Base-by-base conservation (phyloP, 2,888 invertebrate species). In the Torymus tubicola region DNA sequence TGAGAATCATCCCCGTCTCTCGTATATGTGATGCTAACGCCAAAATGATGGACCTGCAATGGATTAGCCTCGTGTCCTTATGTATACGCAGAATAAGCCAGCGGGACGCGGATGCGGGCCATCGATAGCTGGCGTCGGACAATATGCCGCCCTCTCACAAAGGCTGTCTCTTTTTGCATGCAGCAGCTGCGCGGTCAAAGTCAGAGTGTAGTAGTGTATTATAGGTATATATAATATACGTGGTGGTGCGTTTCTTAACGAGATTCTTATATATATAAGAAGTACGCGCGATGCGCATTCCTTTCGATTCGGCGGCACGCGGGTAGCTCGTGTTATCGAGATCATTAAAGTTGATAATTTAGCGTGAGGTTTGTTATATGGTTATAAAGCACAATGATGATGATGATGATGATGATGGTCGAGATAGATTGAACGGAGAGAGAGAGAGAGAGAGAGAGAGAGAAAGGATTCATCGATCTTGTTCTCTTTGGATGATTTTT, bases 261-360 rank as follows among this genome's bases (percentile, higher is more conserved):
- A 82, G 80, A 82, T 82, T 82, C 76, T 79, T 75, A 81, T 75
- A 74, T 75, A 74, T 21, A 21, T 21, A 21, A 21, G 21, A 21
- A 21, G 21, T 21, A 75, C 63, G 24, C 57, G 61, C 18, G 50
- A 53, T 16, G 50, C 69, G 63, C 53, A 70, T 58, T 76, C 63
- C 42, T 58, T 61, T 65, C 67, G 18, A 53, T 31, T 73, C 58
- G 2, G 18, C 53, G 24, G 16, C 16, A n/a, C 11, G 50, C 12
- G 52, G 21, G 31, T 3, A 16, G 14, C 16, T 18, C 14, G 52
- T 58, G 14, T 81, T 78, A 81, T 75, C 68, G 76, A 76, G 82
- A 82, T 82, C 82, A 78, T 78, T 82, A 80, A 65, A 65, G 55
- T 3, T 76, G 79, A 82, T 82, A 82, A 79, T 79, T 79, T 67